These are phyloP conservation scores for Coelopa pilipes DNA, from an alignment of 2,888 invertebrate genomes.

Conservation along the genomic window DNA sequence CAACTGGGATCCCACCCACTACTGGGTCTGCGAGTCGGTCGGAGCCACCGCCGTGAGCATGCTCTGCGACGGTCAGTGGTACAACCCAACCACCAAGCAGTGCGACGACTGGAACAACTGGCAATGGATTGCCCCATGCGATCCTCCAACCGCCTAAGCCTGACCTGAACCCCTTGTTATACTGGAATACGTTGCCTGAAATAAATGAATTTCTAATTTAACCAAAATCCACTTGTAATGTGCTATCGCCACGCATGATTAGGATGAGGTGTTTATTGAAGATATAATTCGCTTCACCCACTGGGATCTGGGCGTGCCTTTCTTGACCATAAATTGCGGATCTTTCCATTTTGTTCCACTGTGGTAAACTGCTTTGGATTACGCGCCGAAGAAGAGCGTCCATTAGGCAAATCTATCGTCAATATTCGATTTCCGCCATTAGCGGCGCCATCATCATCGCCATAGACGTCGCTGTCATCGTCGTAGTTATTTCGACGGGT, in stretches of 20 bases:
- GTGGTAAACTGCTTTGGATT: no score
- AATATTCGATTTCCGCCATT: conserved; percentile 7
- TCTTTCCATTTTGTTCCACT: neutral
- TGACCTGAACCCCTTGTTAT: neutral
- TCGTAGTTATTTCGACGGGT: neutral
- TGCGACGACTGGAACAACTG: conserved; percentile 27
- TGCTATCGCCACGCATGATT: no score
- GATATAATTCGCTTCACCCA: no score
- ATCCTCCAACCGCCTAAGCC: conserved; percentile 3
- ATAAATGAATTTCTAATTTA: neutral
- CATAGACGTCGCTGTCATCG: neutral
- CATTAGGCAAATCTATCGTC: neutral
- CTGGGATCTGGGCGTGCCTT: neutral
- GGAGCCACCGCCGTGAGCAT: conserved; percentile 9
- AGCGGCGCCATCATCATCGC: neutral
- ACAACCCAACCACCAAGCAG: neutral
- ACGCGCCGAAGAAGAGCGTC: neutral
- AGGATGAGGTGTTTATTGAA: no score
- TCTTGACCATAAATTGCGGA: neutral
- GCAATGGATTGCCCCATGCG: conserved; percentile 34
- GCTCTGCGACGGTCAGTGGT: conserved; percentile 18
- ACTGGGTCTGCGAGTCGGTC: conserved; percentile 33
- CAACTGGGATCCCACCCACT: conserved; percentile 35
- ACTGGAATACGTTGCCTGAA: no score
- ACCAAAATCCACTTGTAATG: no score